Evolutionary conservation across 2,888 invertebrate genomes (phyloP).

Genomic region (Calliopum simillimum): DNA sequence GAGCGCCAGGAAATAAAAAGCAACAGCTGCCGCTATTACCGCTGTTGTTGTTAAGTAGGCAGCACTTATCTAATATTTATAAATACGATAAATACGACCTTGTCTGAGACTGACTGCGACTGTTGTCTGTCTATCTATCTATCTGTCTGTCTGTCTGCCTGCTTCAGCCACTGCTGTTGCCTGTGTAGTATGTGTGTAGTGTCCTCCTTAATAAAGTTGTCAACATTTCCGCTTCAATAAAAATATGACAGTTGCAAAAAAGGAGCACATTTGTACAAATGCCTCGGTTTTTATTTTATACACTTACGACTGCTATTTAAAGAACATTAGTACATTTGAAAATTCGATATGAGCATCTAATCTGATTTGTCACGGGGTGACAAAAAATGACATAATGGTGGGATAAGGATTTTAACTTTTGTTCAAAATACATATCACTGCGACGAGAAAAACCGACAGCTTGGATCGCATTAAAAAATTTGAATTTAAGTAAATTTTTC

Average conservation of each 20-base stretch:
- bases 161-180: background rate
- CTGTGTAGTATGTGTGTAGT: background rate
- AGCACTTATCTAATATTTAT: slow-evolving; percentile 27
- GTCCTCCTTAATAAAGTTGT: slow-evolving; percentile 21
- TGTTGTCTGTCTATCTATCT: slow-evolving; percentile 16
- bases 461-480: too few species aligned
- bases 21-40: slow-evolving; percentile 17
- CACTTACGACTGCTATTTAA: background rate
- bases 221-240: slow-evolving; percentile 32
- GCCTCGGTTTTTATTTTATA: too few species aligned
- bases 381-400: too few species aligned
- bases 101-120: background rate
- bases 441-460: too few species aligned
- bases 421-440: too few species aligned
- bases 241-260: slow-evolving; percentile 22
- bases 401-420: too few species aligned
- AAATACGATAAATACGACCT: background rate
- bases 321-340: too few species aligned
- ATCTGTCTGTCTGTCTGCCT: slow-evolving; percentile 20
- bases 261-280: slow-evolving; percentile 17
- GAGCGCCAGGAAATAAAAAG: slow-evolving; percentile 5
- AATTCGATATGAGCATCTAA: too few species aligned
- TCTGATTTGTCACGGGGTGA: too few species aligned
- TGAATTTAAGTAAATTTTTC: too few species aligned
- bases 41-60: background rate